Conservation (phyloP, 2,888 invertebrate genomes). For the Itoplectis maculator region DNA sequence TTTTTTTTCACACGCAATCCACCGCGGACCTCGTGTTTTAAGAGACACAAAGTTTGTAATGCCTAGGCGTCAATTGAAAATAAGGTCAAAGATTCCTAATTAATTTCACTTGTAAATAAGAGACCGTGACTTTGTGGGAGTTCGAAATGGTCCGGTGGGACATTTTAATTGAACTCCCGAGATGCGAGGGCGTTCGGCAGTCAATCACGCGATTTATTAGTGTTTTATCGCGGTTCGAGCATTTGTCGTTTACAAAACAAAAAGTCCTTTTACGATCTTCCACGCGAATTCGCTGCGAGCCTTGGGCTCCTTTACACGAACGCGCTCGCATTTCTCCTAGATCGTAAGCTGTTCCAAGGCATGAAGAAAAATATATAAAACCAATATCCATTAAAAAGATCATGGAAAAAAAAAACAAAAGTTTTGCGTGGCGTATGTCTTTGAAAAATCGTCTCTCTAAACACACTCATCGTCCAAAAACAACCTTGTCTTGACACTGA, state of each 20-base stretch:
- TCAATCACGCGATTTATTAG: slow-evolving; percentile 26
- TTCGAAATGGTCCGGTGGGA: slow-evolving; percentile 14
- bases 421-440: slow-evolving; percentile 44
- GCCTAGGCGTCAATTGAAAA: slow-evolving; percentile 68
- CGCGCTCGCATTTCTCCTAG: slow-evolving; percentile 56
- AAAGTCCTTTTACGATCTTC: slow-evolving; percentile 26
- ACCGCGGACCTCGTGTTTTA: slow-evolving; percentile 14
- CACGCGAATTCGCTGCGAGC: slow-evolving; percentile 21
- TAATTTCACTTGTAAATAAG: slow-evolving; percentile 65
- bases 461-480: slow-evolving; percentile 46
- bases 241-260: slow-evolving; percentile 3
- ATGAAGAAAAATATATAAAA: slow-evolving; percentile 58
- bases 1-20: slow-evolving; percentile 3
- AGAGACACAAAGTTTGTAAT: slow-evolving; percentile 57
- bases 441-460: slow-evolving; percentile 39
- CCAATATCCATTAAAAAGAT: slow-evolving; percentile 46
- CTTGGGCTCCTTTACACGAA: slow-evolving; percentile 10
- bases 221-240: slow-evolving; percentile 26
- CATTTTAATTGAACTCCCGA: slow-evolving; percentile 27
- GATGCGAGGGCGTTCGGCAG: slow-evolving; percentile 54
- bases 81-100: slow-evolving; percentile 67
- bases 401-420: slow-evolving; percentile 26
- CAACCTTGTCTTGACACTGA: slow-evolving; percentile 28
- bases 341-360: slow-evolving; percentile 55
- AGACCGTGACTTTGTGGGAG: slow-evolving; percentile 59